Evolutionary conservation across 2,113 vertebrate species (phyloP), one percentile per base, ranked within the genome.

Genomic region (Empidonax traillii): DNA sequence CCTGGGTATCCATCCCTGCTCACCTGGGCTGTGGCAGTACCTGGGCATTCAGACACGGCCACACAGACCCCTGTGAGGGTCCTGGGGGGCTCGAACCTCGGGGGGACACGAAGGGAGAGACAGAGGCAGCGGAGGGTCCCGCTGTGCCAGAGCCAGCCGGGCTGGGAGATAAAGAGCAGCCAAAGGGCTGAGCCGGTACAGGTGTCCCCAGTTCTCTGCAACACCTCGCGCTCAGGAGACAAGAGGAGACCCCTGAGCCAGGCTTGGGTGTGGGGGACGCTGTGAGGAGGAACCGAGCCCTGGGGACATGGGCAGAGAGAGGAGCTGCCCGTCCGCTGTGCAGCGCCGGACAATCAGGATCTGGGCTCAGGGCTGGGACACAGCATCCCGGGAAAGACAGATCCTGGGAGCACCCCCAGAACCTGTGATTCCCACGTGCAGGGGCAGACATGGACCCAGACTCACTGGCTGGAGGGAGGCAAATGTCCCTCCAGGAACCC

Each of bases 301-400:
- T 0, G 3, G 46, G 12, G 21, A 52, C 39, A 56, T 8, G 8
- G 85, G 11, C 37, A 28, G 44, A 18, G 33, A 35, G 41, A 17
- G 68, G 55, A 90, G 62, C 39, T 28, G 85, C 39, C 30, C 8
- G 10, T 20, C 0, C 0, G 37, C 68, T 18, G 7, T 2, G 14
- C 15, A 16, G 18, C 2, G n/a, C 28, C 0, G 0, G 46, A 30
- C 41, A 3, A 62, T 35, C 39, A 3, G 4, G 24, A 13, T 52
- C 13, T 11, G 47, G 14, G 53, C 22, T 10, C n/a, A 44, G 71
- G 23, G 28, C 41, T 88, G 28, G n/a, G 77, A 65, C 12, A 14
- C 33, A 44, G 51, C 35, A 43, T 46, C 84, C 18, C 1, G 1
- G 85, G n/a, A n/a, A 35, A 14, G 44, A 31, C 14, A n/a, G 44